Evolutionary conservation across 1,140 invertebrate species (phyloP), one percentile per base, ranked within the genome.

Genomic region (Triops longicaudatus): DNA sequence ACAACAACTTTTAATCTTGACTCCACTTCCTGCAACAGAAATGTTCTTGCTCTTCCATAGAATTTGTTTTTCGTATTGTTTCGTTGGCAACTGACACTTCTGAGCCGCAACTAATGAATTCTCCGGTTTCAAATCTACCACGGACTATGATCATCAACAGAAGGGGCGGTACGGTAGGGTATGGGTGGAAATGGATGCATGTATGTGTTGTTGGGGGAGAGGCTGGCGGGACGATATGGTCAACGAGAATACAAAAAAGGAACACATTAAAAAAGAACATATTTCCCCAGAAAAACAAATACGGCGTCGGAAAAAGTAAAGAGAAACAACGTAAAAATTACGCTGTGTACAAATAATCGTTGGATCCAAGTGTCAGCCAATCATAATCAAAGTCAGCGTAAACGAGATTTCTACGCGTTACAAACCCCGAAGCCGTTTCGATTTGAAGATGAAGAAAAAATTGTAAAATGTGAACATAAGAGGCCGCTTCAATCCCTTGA

Each of bases 11-110:
- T 31, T 26, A n/a, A 26, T 75, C 44, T 43, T 44, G 17, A 42
- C 42, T 73, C 27, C 26, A 73, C 73, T 75, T 73, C 37, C 74
- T 75, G 44, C 74, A 43, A 42, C 26, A 41, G n/a, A 41, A 27
- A 27, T 73, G 14, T 73, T 73, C 73, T n/a, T 73, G 28, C 26
- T 73, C 17, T 73, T 42, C 37, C 44, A 63, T 17, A 63, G 50
- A 63, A 63, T 63, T 63, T 63, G 50, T 2, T 37, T 37, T 37
- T 37, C 31, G 31, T 37, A 37, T 37, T 37, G n/a, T 22, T 63
- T 63, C 50, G 50, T 63, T 63, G 50, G 17, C 50, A 17, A 63
- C 22, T 63, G 50, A 63, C 50, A 63, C 14, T n/a, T 63, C 50
- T 63, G n/a, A 63, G 50, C 50, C 50, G 50, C 50, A 63, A 37